Base-by-base conservation (phyloP, 2,888 invertebrate species). In the Alentia gelatinosa region DNA sequence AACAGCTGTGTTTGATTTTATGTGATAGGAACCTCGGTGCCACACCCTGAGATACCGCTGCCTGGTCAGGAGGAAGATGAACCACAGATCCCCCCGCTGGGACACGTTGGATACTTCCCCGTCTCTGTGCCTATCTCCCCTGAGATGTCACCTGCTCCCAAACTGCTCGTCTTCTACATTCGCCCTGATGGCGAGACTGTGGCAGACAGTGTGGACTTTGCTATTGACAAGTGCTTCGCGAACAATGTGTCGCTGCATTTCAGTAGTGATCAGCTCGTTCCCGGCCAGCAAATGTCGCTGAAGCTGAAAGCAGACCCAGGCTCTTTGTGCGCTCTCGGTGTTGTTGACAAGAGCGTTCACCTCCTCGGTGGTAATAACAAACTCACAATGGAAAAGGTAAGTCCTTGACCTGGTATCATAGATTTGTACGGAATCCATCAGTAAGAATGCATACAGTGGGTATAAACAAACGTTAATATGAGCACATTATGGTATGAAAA, bases 301-400 rank as follows among this genome's bases (percentile, higher is more conserved):
- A 96, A 96, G 50, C 95, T 97, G 12, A 96, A 96, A 93, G 97
- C 97, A 0, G 96, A 96, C 0, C 96, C 97, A 0, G 96, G 96
- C 91, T 97, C 97, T 0, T 94, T 97, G 0, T 97, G 97, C 94
- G 97, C 97, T 15, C 94, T 97, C 33, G 97, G 97, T 0, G 97
- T 97, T 0, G 96, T 97, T 0, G 97, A 97, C 94, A 97, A 97
- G 93, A 97, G 97, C 90, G 96, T 97, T 0, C 96, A 96, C 68
- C 96, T 97, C 15, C 92, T 95, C 33, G 94, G 94, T 12, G 94
- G 94, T n/a, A 91, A 93, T 42, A 94, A 95, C 89, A 94, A 95
- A 90, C 91, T 95, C 7, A 95, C 94, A 7, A 93, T 94, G 42
- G 93, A 92, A 39, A 92, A 94, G 94, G 95, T 95, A 90, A 84